Conservation (phyloP, 2,113 vertebrate species). For the Mus spicilegus region DNA sequence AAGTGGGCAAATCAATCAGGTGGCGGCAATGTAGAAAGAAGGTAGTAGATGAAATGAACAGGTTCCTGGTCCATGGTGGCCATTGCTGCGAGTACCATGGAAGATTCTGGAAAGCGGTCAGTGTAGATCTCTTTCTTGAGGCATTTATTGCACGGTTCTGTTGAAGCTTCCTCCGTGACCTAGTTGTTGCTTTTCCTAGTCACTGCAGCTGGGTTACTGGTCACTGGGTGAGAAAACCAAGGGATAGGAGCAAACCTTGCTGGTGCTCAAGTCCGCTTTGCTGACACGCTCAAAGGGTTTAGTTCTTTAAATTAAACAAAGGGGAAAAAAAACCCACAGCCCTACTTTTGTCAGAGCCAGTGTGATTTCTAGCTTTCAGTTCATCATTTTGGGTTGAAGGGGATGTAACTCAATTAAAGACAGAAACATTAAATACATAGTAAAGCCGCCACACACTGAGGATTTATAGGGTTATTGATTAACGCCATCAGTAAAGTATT, state of each 20-base stretch:
- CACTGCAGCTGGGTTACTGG: not conserved
- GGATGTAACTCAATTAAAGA: conserved; percentile 85
- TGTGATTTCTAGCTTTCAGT: conserved; percentile 86
- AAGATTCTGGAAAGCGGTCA: conserved; percentile 5
- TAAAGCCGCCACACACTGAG: conserved; percentile 78
- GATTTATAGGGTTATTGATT: conserved; percentile 86
- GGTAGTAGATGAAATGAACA: not conserved
- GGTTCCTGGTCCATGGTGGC: not conserved
- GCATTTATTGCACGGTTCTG: not conserved
- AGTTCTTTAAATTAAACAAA: conserved; percentile 70
- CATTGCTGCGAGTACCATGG: not conserved
- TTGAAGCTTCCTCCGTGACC: not conserved
- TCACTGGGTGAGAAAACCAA: not conserved
- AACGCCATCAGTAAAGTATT: conserved; percentile 82
- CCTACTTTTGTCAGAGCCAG: conserved; percentile 81
- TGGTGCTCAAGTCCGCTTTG: not conserved
- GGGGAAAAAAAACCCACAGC: conserved; percentile 42
- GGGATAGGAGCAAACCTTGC: not conserved
- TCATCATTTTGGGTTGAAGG: conserved; percentile 84
- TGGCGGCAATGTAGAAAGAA: not conserved
- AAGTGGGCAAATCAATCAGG: conserved; percentile 77
- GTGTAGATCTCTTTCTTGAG: not conserved
- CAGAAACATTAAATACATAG: conserved; percentile 83
- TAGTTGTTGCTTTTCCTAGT: not conserved
- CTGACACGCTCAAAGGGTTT: not conserved